A percentile compares a stretch with the other conserved stretches of the same genome.
Evolutionary conservation across 2,797 vertebrate genomes (phyloP).

Genomic region (Pseudochaenichthys georgianus): DNA sequence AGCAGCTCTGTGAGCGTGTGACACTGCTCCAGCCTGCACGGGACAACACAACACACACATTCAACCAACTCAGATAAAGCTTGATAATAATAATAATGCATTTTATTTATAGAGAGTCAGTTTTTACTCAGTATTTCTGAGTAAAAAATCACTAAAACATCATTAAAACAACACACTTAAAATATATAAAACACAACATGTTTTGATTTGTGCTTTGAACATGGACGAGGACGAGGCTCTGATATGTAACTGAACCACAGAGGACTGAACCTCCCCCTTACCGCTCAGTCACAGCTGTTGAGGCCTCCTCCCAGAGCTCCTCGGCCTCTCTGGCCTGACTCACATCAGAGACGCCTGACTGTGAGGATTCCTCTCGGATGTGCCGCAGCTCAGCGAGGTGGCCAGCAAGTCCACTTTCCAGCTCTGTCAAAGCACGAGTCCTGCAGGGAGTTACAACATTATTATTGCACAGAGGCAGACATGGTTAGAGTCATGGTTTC

Average conservation of each 20-base stretch:
- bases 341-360: slow-evolving; percentile 49
- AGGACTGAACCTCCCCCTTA: slow-evolving; percentile 55
- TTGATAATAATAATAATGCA: too few relatives aligned
- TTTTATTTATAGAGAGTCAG: too few relatives aligned
- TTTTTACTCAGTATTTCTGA: too few relatives aligned
- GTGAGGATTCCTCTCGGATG: slow-evolving; percentile 71
- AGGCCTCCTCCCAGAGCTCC: slow-evolving; percentile 85
- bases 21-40: slow-evolving; percentile 88
- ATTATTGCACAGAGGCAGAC: too few relatives aligned
- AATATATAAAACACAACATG: too few relatives aligned
- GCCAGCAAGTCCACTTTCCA: slow-evolving; percentile 84
- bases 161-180: too few relatives aligned
- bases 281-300: slow-evolving; percentile 84
- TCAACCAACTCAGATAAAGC: background rate
- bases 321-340: slow-evolving; percentile 69
- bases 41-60: slow-evolving; percentile 20
- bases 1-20: slow-evolving; percentile 86
- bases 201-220: too few relatives aligned
- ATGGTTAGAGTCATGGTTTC: background rate
- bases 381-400: slow-evolving; percentile 82
- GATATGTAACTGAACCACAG: background rate
- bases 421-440: slow-evolving; percentile 83
- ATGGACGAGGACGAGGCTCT: too few relatives aligned
- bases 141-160: too few relatives aligned
- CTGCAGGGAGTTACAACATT: slow-evolving; percentile 67